Conservation (phyloP, 2,113 vertebrate species). For the Eulemur macaco region DNA sequence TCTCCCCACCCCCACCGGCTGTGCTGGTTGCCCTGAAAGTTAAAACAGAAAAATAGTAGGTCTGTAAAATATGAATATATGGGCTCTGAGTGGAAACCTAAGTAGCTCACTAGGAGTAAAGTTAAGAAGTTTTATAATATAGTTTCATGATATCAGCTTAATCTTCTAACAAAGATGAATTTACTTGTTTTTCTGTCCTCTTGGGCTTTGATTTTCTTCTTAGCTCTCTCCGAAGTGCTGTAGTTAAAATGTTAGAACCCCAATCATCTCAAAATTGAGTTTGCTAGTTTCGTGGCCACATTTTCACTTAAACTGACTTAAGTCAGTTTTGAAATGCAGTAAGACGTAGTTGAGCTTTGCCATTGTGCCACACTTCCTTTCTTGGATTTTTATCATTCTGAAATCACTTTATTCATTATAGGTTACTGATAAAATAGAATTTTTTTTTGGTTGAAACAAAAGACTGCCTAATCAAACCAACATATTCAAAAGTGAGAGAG, state of each 20-base stretch:
- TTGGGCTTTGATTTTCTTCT: neutral
- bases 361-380: neutral
- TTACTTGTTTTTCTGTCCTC: neutral
- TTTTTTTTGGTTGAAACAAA: neutral
- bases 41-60: neutral
- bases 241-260: neutral
- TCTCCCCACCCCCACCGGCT: fast-evolving
- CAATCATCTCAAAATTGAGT: neutral
- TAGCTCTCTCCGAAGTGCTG: neutral
- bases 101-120: neutral
- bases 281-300: neutral
- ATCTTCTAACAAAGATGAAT: neutral
- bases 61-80: neutral
- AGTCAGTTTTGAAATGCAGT: neutral
- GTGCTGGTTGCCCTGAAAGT: neutral
- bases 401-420: neutral
- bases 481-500: neutral
- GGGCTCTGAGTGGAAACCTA: neutral
- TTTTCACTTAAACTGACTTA: neutral
- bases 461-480: neutral
- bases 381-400: neutral
- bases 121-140: neutral
- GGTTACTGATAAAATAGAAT: neutral
- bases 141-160: neutral
- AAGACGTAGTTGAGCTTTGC: neutral